A percentile compares a stretch with the other conserved stretches of the same genome.
Conservation (phyloP, 2,113 vertebrate species). For the Peromyscus californicus region DNA sequence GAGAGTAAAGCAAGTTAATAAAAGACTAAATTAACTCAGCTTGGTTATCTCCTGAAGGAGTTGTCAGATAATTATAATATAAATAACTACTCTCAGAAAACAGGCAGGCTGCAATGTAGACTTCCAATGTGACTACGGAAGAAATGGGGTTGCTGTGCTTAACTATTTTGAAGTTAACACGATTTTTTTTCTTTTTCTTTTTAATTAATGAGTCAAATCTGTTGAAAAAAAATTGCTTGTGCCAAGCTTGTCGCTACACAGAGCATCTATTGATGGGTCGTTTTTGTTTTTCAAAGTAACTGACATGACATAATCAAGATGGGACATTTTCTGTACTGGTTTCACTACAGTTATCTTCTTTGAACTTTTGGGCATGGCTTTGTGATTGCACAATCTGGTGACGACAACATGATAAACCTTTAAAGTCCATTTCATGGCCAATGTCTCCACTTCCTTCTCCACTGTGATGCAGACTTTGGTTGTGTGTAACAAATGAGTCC, state of each 20-base stretch:
- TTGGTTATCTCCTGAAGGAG: constrained; percentile 1
- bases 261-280: background rate
- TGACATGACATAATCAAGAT: background rate
- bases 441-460: background rate
- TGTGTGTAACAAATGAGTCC: background rate
- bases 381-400: background rate
- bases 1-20: constrained; percentile 45
- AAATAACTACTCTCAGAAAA: background rate
- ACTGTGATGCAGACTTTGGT: background rate
- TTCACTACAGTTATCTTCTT: background rate
- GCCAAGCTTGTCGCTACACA: background rate
- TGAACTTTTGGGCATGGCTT: background rate
- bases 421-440: background rate
- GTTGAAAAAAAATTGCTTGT: background rate
- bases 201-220: background rate
- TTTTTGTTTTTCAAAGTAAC: constrained; percentile 46
- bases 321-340: background rate
- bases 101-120: background rate
- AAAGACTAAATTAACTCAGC: constrained; percentile 38
- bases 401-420: constrained; percentile 20
- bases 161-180: background rate
- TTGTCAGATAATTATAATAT: constrained; percentile 8
- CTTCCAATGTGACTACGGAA: background rate
- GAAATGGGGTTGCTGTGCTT: background rate
- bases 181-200: background rate